A percentile compares a stretch with the other conserved stretches of the same genome.
phyloP scores from a whole-genome alignment of 2,113 vertebrate genomes.

The Odobenus rosmarus region DNA sequence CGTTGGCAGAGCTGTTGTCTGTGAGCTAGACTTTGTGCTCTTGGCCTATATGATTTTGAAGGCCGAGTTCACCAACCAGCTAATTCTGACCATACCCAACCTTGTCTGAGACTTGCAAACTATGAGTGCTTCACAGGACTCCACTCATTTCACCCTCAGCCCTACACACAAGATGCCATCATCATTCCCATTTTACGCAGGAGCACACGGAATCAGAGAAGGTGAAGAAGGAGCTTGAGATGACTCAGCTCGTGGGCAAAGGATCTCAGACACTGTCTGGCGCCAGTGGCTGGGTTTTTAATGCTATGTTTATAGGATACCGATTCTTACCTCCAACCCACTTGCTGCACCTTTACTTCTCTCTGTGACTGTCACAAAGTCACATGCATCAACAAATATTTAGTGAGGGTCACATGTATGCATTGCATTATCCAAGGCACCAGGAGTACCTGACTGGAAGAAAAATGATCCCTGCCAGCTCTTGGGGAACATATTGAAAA shows the following conservation, averaged over 20 bases:
- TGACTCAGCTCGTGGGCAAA: neutral
- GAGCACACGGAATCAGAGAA: neutral
- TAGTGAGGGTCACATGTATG: no score
- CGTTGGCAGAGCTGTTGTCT: neutral
- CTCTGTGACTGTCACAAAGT: neutral
- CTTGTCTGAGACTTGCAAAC: neutral
- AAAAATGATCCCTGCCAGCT: neutral
- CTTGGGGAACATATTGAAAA: neutral
- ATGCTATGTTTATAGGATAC: neutral
- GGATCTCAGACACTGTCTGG: neutral
- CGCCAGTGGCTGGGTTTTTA: neutral
- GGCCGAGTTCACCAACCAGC: neutral
- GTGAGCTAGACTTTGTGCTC: neutral
- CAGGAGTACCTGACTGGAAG: neutral
- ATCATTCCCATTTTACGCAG: accelerated
- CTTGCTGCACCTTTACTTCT: neutral
- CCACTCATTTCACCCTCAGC: neutral
- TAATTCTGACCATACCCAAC: neutral
- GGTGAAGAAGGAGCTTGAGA: neutral
- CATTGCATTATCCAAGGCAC: accelerated
- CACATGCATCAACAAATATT: no score
- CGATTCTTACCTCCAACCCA: neutral
- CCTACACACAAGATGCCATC: neutral
- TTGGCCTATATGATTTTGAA: neutral
- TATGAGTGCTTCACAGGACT: neutral